These are phyloP conservation scores for Caerostris extrusa DNA, from an alignment of 1,140 invertebrate species.

Conservation along the genomic window DNA sequence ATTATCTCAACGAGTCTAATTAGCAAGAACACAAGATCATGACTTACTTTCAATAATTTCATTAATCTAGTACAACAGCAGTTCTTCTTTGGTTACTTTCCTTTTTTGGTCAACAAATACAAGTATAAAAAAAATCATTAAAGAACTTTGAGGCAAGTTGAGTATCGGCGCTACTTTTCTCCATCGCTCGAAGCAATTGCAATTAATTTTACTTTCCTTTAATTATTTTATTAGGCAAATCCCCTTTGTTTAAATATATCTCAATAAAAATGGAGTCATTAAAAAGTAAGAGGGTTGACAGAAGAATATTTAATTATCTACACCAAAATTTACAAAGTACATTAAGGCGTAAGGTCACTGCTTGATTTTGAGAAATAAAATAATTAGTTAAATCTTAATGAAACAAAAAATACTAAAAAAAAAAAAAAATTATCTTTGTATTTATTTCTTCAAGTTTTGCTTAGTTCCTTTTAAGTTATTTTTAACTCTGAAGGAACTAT, in stretches of 20 bases:
- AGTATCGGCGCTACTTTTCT: background rate
- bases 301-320: background rate
- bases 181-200: background rate
- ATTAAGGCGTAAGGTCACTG: background rate
- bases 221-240: conserved; percentile 11
- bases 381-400: no score
- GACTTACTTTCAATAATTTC: background rate
- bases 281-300: background rate
- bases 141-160: background rate
- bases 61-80: background rate
- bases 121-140: background rate
- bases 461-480: no score
- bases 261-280: background rate
- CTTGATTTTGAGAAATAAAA: no score
- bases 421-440: no score
- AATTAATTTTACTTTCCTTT: conserved; percentile 23
- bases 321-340: background rate
- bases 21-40: background rate
- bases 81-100: background rate
- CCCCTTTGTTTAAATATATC: background rate
- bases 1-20: background rate
- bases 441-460: no score
- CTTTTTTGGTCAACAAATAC: background rate
- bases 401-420: no score
- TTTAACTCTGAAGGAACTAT: no score